These are phyloP conservation scores for Tanaodytes sp. DNA, from an alignment of 2,888 invertebrate species.

Conservation along the genomic window DNA sequence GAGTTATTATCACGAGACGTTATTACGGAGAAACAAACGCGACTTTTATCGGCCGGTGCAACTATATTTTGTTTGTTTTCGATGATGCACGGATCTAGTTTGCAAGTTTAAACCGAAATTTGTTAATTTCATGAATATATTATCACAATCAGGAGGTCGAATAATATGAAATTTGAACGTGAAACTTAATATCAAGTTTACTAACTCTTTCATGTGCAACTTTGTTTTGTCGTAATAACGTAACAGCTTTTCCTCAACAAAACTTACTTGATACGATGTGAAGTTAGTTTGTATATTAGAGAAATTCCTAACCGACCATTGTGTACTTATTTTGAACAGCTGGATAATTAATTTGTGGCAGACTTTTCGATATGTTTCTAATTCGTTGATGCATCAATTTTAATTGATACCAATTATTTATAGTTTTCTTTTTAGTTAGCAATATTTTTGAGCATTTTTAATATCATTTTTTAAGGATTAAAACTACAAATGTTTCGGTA, in stretches of 20 bases:
- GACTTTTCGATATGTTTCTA: slow-evolving; percentile 21
- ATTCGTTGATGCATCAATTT: neutral
- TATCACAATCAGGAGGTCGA: slow-evolving; percentile 38
- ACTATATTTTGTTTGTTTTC: slow-evolving; percentile 22
- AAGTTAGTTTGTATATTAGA: slow-evolving; percentile 48
- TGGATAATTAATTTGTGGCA: slow-evolving; percentile 36
- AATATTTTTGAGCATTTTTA: no score
- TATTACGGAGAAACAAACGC: slow-evolving; percentile 6
- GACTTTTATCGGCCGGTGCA: neutral
- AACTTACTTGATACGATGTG: slow-evolving; percentile 47
- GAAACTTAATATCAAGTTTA: slow-evolving; percentile 51
- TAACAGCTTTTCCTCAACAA: slow-evolving; percentile 49
- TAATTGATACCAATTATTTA: no score
- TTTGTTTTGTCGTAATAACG: slow-evolving; percentile 52
- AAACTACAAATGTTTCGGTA: no score
- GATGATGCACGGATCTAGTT: slow-evolving; percentile 28
- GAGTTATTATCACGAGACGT: neutral
- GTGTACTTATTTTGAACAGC: slow-evolving; percentile 37
- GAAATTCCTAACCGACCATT: slow-evolving; percentile 40
- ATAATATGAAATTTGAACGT: slow-evolving; percentile 47
- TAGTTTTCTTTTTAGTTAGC: no score
- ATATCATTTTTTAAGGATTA: no score
- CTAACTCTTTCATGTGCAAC: slow-evolving; percentile 49
- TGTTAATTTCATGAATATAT: slow-evolving; percentile 48
- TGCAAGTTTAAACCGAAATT: slow-evolving; percentile 33